These are phyloP conservation scores for Myiagra hebetior DNA, from an alignment of 2,113 vertebrate genomes.

Conservation along the genomic window DNA sequence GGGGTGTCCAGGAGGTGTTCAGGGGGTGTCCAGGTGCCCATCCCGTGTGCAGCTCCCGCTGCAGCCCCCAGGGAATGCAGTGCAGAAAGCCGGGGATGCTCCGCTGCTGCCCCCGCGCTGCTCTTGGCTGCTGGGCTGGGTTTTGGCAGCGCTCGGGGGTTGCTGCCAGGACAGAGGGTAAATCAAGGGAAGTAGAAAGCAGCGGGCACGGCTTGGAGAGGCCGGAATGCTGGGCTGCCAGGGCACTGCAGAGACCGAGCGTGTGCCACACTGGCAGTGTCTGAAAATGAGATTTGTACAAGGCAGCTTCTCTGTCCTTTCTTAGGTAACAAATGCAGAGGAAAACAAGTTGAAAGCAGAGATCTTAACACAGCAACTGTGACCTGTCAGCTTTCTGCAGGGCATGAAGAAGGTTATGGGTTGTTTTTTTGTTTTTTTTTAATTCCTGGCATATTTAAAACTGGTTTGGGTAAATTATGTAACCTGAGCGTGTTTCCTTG, in stretches of 20 bases:
- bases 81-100: not conserved
- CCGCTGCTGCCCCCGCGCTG: not conserved
- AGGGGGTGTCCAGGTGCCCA: not conserved
- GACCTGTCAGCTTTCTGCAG: not conserved
- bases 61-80: not conserved
- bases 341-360: not conserved
- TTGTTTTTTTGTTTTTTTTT: not conserved
- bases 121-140: not conserved
- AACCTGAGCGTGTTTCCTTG: not conserved
- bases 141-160: not conserved
- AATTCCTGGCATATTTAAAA: not conserved
- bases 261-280: not conserved
- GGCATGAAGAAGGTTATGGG: not conserved
- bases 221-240: not conserved
- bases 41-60: not conserved
- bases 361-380: not conserved
- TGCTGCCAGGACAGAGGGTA: not conserved
- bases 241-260: rapidly evolving
- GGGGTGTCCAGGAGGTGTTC: too few species aligned
- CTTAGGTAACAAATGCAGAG: not conserved
- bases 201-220: not conserved
- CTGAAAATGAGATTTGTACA: not conserved
- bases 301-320: not conserved
- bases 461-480: not conserved
- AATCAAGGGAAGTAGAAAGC: not conserved